A percentile compares a stretch with the other conserved stretches of the same genome.
Conservation (phyloP, 92 coral and sea anemone genomes). For the Diadumene lineata region DNA sequence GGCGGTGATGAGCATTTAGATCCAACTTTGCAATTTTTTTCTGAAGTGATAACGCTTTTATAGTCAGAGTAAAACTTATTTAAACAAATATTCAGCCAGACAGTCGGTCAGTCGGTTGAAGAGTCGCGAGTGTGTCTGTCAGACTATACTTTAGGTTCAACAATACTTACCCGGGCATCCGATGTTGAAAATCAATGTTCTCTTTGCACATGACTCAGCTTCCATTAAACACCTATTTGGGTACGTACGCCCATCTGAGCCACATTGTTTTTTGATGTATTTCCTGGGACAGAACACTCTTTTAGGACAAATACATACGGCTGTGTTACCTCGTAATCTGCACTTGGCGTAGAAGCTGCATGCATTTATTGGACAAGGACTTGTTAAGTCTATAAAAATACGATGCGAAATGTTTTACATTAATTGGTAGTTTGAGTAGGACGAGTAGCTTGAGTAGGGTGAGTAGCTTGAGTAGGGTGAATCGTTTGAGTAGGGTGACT, state of each 20-base stretch:
- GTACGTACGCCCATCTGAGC: background rate
- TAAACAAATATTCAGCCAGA: background rate
- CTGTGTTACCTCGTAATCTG: background rate
- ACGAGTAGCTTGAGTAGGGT: too few relatives aligned
- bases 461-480: too few relatives aligned
- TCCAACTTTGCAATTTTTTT: conserved; percentile 5
- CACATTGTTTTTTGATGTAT: background rate
- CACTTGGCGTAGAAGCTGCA: conserved; percentile 1
- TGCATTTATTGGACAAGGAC: background rate
- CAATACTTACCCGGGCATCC: background rate
- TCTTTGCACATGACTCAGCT: background rate
- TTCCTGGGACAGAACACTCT: background rate
- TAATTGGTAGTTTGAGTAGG: too few relatives aligned
- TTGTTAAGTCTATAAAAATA: background rate
- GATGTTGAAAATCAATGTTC: background rate
- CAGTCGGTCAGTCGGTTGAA: background rate
- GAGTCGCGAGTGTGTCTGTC: background rate
- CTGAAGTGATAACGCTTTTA: background rate
- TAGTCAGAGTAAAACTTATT: background rate
- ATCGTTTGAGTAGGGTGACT: too few relatives aligned
- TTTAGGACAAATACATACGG: background rate
- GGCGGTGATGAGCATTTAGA: conserved; percentile 9
- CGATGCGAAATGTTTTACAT: too few relatives aligned
- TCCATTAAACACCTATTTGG: background rate
- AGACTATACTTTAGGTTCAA: background rate